These are phyloP conservation scores for Isurus oxyrinchus DNA, from an alignment of 2,113 vertebrate genomes.

Conservation along the genomic window DNA sequence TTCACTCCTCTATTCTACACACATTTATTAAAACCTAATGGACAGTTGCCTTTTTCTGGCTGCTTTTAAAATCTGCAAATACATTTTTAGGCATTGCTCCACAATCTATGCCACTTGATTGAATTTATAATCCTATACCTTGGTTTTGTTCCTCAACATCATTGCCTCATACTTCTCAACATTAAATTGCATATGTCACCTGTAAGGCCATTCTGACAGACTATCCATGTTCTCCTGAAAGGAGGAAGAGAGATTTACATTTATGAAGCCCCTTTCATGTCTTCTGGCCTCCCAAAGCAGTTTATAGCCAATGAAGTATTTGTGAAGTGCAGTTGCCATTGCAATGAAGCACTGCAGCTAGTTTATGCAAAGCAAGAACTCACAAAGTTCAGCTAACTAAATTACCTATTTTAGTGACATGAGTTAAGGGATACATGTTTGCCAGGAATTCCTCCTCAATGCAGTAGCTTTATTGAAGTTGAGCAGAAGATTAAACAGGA, in stretches of 20 bases:
- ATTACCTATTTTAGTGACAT: not conserved
- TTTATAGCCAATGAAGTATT: not conserved
- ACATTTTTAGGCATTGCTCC: not conserved
- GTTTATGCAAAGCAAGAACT: not conserved
- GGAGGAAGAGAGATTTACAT: not conserved
- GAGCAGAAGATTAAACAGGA: not conserved
- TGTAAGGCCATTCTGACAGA: not conserved
- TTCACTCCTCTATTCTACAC: not conserved
- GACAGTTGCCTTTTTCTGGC: not conserved
- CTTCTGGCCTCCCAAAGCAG: not conserved
- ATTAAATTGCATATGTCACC: not conserved
- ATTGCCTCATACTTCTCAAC: not conserved
- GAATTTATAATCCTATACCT: not conserved
- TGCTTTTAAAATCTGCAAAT: not conserved
- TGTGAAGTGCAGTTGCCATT: not conserved
- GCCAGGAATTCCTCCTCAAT: not conserved
- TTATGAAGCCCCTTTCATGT: not conserved
- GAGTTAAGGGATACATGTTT: not conserved
- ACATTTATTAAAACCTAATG: not conserved
- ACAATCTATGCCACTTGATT: not conserved
- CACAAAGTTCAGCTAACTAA: not conserved
- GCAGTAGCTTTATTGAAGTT: not conserved
- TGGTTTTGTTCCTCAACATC: not conserved
- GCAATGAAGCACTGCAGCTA: not conserved
- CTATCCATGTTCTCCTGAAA: not conserved